Base-by-base conservation (phyloP, 2,888 invertebrate species). In the Nemapogon koenigi region DNA sequence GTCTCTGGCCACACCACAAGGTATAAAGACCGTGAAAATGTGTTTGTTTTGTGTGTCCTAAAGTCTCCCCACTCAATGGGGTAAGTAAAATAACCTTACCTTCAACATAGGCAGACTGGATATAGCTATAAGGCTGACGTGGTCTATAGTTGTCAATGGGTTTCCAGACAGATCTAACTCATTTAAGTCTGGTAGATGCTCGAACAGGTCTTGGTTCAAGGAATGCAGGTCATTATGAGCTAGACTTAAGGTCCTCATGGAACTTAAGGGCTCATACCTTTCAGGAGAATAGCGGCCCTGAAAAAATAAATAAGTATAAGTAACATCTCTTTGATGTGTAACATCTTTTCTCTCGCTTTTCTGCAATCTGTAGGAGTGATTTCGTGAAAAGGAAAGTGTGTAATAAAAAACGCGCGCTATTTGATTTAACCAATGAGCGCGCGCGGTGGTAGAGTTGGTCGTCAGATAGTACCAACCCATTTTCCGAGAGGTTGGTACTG, bases 121-220 rank as follows among this genome's bases (percentile, higher is more conserved):
- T 14, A 94, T 81, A 0, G 92, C 89, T 0, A 83, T 68, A 1
- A 81, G 51, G 0, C 89, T 87, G 10, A 71, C 72, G 4, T 81
- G 69, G 52, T 89, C 88, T 4, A 92, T 81, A 0, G 82, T 72
- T 10, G 72, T 72, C 10, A 95, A 71, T 0, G 88, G 89, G 62
- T 95, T 95, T n/a, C 84, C 81, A 43, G 85, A 84, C 16, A 95
- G 66, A 49, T 83, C 82, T 33, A 95, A 59, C 10, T 82, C 80
- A 46, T 85, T 84, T 25, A 95, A 56, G 33, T 83, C 76, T 0
- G 85, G 81, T 3, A 87, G 62, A 53, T 94, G 91, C 49, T 89
- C 88, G 57, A 95, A 93, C 2, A 91, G 51, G 53, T 90, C 88
- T 35, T 76, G 78, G 51, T 89, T 59, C n/a, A 93, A 59, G 0